Evolutionary conservation across 2,113 vertebrate genomes (phyloP).

Genomic region (Calidris pugnax): DNA sequence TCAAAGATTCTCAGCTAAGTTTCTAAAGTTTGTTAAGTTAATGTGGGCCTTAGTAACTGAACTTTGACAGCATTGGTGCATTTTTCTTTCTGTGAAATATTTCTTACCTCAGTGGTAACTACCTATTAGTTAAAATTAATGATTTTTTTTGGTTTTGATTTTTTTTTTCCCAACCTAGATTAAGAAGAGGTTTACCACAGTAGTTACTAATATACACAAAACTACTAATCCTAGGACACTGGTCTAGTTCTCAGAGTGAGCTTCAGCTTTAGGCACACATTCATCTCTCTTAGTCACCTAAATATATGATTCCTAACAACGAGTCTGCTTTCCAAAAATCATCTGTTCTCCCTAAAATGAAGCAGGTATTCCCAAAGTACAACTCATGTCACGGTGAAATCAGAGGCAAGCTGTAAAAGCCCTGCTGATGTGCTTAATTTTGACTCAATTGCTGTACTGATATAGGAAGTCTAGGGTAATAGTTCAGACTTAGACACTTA

Average conservation of each 20-base stretch:
- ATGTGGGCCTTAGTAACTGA: background rate
- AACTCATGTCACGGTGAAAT: background rate
- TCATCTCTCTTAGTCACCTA: background rate
- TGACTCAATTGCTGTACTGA: background rate
- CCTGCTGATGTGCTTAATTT: background rate
- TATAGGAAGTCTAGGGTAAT: background rate
- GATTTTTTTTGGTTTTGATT: background rate
- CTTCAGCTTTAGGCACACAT: background rate
- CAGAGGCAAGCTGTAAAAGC: background rate
- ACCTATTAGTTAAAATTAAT: background rate
- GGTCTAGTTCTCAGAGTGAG: background rate
- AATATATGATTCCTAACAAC: background rate
- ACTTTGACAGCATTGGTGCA: background rate
- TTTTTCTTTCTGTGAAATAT: background rate
- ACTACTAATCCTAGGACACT: background rate
- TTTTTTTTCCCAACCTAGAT: background rate
- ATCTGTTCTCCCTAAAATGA: background rate
- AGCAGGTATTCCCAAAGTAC: background rate
- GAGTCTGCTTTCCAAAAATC: background rate
- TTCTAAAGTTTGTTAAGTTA: background rate
- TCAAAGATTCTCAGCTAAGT: background rate
- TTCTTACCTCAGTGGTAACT: background rate
- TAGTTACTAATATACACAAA: background rate
- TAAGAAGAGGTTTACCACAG: background rate
- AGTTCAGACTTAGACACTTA: background rate